Evolutionary conservation across 2,113 vertebrate species (phyloP), one percentile per base, ranked within the genome.

Genomic region (Axis porcinus): DNA sequence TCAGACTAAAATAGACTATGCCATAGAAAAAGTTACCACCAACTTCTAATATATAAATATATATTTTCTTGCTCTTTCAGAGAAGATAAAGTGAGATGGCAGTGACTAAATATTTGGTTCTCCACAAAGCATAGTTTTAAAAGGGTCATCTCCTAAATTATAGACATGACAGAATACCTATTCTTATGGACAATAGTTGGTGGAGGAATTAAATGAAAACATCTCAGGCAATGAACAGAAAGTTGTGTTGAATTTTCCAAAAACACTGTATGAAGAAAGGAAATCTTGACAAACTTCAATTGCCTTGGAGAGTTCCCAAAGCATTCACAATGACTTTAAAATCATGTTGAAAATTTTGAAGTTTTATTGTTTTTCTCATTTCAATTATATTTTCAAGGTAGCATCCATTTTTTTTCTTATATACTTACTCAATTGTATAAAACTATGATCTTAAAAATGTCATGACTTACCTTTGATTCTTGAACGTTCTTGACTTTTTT

Each of bases 401-500:
- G 0, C 58, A 93, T 27, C 55, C 28, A 12, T 0, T 7, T 89
- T 55, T 67, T 83, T 93, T 55, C 19, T 8, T 12, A 52, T 55
- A 60, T 81, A 79, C 7, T 64, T 97, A 86, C 6, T 45, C 27
- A 45, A 84, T 64, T 87, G 70, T 28, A 97, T 47, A 0, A 93
- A 97, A 70, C 6, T 52, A 57, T 57, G 60, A 81, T 92, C 93
- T 96, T 95, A 86, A 98, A 98, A 94, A 11, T 95, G 76, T 86
- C 28, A 76, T 30, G 74, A n/a, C 99, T 98, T 98, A 99, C 99
- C 99, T 98, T 98, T 99, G 94, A 97, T 97, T 98, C 98, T 98
- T 98, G 97, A 98, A 97, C 52, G 98, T 96, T 99, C 99, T 96
- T 98, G 98, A 95, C 67, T 98, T 96, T 98, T 99, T 98, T 99